These are phyloP conservation scores for Stegastes partitus DNA, from an alignment of 2,113 vertebrate genomes.

Conservation along the genomic window DNA sequence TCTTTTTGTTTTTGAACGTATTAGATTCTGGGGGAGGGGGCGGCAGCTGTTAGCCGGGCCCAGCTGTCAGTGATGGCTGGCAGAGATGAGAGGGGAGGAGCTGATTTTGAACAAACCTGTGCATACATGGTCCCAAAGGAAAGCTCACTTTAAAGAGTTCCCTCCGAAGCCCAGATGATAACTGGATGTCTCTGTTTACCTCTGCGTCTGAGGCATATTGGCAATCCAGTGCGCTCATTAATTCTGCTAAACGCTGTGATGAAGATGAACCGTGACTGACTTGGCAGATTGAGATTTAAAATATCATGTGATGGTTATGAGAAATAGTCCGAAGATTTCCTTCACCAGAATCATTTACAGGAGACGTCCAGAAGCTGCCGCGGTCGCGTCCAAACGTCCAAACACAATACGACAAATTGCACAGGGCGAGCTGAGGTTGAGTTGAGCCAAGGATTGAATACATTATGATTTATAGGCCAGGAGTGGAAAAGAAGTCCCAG, in stretches of 20 bases:
- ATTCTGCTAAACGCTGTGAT: conserved; percentile 39
- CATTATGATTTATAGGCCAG: not conserved
- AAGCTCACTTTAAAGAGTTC: conserved; percentile 67
- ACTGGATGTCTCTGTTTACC: conserved; percentile 53
- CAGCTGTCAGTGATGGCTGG: conserved; percentile 75
- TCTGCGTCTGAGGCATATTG: conserved; percentile 20
- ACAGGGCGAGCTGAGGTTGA: not conserved
- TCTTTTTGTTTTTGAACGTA: conserved; percentile 61
- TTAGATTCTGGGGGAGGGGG: conserved; percentile 58
- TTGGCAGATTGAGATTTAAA: conserved; percentile 17
- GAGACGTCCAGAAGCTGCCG: not conserved
- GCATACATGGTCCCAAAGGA: conserved; percentile 62
- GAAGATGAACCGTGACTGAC: conserved; percentile 26
- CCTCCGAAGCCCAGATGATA: conserved; percentile 58
- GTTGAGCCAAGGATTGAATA: not conserved
- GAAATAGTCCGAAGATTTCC: not conserved
- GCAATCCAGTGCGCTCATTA: conserved; percentile 7
- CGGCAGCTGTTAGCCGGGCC: conserved; percentile 70
- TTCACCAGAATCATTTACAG: not conserved
- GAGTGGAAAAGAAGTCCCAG: not conserved
- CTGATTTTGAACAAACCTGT: conserved; percentile 70
- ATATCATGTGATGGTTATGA: not conserved
- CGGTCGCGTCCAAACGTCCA: not conserved
- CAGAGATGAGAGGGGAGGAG: conserved; percentile 62
- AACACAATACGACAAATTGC: conserved; percentile 11